Base-by-base conservation (phyloP, 1,140 invertebrate genomes). In the Holotrichia oblita region DNA sequence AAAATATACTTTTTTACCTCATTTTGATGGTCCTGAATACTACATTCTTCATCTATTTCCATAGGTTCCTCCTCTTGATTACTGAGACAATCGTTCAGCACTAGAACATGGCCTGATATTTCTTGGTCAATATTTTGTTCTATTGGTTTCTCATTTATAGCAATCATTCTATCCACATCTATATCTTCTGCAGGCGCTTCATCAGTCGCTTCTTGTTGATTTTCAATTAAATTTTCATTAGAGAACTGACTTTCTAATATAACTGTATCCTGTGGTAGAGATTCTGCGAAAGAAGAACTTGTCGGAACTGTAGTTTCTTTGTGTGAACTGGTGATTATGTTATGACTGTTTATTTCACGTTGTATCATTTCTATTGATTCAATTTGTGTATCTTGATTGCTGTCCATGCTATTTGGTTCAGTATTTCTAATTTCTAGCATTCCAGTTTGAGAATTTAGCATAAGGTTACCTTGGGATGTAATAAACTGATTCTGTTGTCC, bases 371-470 rank as follows among this genome's bases (percentile, higher is more conserved):
- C 86, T 73, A 87, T 87, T 0, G 85, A 85, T 82, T 87, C 86
- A 20, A 84, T 82, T 12, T 81, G 84, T 20, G 82, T 73, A 34
- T 81, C 81, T 34, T 79, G 75, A 40, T 73, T 34, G 10, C 48
- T 76, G 44, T 20, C 48, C 64, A 76, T 74, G 69, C 73, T 10
- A 41, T 77, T 77, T 20, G 61, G 24, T 76, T 59, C 42, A 78
- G 73, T 80, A 78, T 85, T 84, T 76, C 83, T 73, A 41, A 89
- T 84, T 81, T 89, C 86, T 61, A 89, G 86, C 80, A 89, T 86
- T 12, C 89, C 87, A 48, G 89, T 89, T 81, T 89, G 86, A 79
- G 85, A 90, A 82, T 89, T 89, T 81, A 89, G 87, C 80, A 89
- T 87, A 17, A 90, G 83, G 80, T 90, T 89, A 14, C 87, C 87